phyloP scores from a whole-genome alignment of 2,888 invertebrate genomes.

The Agriopis leucophaearia region DNA sequence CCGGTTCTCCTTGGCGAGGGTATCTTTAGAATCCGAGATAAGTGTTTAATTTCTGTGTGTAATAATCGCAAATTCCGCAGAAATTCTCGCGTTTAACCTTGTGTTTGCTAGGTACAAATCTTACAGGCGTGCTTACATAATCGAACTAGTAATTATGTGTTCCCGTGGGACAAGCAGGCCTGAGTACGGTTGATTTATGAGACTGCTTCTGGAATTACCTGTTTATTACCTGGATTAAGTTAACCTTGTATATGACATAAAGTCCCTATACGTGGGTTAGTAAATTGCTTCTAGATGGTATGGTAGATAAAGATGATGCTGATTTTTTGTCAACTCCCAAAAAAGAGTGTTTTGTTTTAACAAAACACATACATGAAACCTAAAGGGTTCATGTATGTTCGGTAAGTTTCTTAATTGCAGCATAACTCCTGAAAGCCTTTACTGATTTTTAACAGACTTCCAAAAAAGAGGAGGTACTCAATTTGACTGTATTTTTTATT shows the following conservation, averaged over 20 bases:
- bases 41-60: neutral
- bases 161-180: constrained; percentile 13
- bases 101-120: neutral
- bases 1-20: too few species aligned
- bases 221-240: constrained; percentile 31
- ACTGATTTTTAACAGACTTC: too few species aligned
- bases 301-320: constrained; percentile 1
- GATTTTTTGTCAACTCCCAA: too few species aligned
- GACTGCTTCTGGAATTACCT: constrained; percentile 28
- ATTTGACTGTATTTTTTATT: too few species aligned
- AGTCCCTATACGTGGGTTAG: constrained; percentile 27
- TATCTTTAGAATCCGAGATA: too few species aligned
- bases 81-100: neutral
- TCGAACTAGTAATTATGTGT: constrained; percentile 21
- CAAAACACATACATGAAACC: too few species aligned
- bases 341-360: too few species aligned
- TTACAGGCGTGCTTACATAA: constrained; percentile 9
- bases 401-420: too few species aligned
- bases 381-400: too few species aligned
- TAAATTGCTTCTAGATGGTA: constrained; percentile 29
- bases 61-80: too few species aligned
- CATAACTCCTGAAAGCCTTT: too few species aligned
- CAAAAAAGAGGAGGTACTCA: too few species aligned
- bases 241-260: constrained; percentile 17
- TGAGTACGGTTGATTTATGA: constrained; percentile 25